Conservation (phyloP, 2,888 invertebrate genomes). For the Molorchus minor region DNA sequence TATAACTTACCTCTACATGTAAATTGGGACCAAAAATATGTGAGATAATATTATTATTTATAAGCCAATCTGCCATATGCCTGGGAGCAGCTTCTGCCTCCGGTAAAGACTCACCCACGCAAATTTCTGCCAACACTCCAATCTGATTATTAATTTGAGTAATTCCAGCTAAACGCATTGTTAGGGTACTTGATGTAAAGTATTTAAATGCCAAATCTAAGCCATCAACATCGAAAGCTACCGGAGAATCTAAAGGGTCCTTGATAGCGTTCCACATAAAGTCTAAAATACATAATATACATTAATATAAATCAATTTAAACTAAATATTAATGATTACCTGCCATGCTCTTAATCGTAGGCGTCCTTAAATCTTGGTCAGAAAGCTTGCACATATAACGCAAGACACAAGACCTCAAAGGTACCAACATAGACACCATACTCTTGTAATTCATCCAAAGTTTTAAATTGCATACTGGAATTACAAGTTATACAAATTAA, state of each 20-base stretch:
- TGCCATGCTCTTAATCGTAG: slow-evolving; percentile 92
- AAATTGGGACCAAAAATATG: slow-evolving; percentile 97
- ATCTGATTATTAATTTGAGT: slow-evolving; percentile 95
- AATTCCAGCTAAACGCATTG: slow-evolving; percentile 92
- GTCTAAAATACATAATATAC: slow-evolving; percentile 65
- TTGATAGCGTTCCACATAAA: slow-evolving; percentile 96
- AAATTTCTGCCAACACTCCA: slow-evolving; percentile 88
- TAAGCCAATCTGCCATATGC: slow-evolving; percentile 87
- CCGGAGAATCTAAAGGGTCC: slow-evolving; percentile 86
- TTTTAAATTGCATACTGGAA: slow-evolving; percentile 85
- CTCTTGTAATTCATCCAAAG: slow-evolving; percentile 93
- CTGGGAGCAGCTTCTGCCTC: slow-evolving; percentile 88
- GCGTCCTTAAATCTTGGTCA: slow-evolving; percentile 89
- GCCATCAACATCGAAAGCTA: slow-evolving; percentile 90
- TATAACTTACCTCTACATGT: slow-evolving; percentile 85
- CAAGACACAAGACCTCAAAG: slow-evolving; percentile 85
- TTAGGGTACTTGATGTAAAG: slow-evolving; percentile 92
- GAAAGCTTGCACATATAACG: slow-evolving; percentile 93
- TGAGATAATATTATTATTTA: slow-evolving; percentile 88
- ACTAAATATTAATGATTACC: slow-evolving; percentile 65
- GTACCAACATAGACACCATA: slow-evolving; percentile 87
- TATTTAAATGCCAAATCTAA: slow-evolving; percentile 94
- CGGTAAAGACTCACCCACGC: slow-evolving; percentile 86
- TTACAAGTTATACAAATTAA: slow-evolving; percentile 1
- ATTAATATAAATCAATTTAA: slow-evolving; percentile 3